Evolutionary conservation across 1,140 invertebrate genomes (phyloP), one percentile per base, ranked within the genome.

Genomic region (Drosophila dunni): DNA sequence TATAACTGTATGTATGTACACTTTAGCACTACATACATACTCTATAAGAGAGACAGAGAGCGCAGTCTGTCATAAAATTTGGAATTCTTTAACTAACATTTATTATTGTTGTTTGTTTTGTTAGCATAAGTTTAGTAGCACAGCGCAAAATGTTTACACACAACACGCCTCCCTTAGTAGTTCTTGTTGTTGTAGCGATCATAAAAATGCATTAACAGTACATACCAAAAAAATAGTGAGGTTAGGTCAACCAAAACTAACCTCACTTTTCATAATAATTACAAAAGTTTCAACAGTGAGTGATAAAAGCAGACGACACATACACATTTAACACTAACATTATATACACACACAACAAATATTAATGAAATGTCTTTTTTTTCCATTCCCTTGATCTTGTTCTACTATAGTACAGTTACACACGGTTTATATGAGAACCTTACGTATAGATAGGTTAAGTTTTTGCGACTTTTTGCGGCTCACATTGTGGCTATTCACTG

Each of bases 101-200:
- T 63, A 74, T 81, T 82, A 82, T 72, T 72, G 51, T 81, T 81
- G 63, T 78, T 73, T 67, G 38, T 79, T 51, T 29, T 71, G 70
- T 77, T 81, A 78, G 79, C 79, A 82, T 82, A 81, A 82, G 75
- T 81, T 81, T 70, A 78, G 45, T 82, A 63, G 79, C 79, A 81
- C 79, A 81, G 79, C 79, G 75, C 79, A 78, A 65, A 75, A 82
- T 78, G 64, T 60, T 72, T 66, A 42, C 53, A 77, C 33, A 77
- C 58, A 74, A 50, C 24, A 53, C 60, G 33, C 46, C 48, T 17
- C 53, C 36, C 61, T 44, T 45, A 61, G 24, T 29, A 29, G 24
- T 29, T 29, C 3, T 29, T 29, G 24, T 29, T 5, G 24, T 29
- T 29, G 24, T 29, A 33, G 48, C 42, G 34, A 44, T 50, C 13